These are phyloP conservation scores for Idaea straminata DNA, from an alignment of 2,888 invertebrate species.

Conservation along the genomic window DNA sequence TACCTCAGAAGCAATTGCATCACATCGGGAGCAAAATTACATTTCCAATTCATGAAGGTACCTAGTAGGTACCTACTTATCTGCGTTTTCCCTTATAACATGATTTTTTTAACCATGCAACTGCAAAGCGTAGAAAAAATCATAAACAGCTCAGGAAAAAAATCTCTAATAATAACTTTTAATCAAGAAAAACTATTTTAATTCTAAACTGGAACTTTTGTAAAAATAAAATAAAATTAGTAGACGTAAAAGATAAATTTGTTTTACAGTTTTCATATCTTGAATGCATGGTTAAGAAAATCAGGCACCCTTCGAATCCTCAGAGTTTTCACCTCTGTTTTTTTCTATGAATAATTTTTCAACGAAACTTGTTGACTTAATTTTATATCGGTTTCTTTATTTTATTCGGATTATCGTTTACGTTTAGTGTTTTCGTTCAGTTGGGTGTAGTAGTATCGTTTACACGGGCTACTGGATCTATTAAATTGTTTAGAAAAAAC, in stretches of 20 bases:
- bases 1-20: slow-evolving; percentile 62
- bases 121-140: not conserved
- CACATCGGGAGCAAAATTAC: slow-evolving; percentile 68
- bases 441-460: not conserved
- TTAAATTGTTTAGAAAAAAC: not conserved
- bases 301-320: slow-evolving; percentile 25
- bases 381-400: slow-evolving; percentile 70
- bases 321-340: slow-evolving; percentile 49
- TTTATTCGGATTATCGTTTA: slow-evolving; percentile 34
- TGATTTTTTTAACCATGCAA: not conserved
- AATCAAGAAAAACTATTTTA: not conserved
- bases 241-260: not conserved
- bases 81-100: not conserved
- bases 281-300: not conserved
- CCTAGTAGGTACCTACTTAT: slow-evolving; percentile 38
- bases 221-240: not conserved
- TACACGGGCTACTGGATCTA: not conserved
- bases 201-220: not conserved
- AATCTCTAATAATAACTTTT: not conserved
- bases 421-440: slow-evolving; percentile 12
- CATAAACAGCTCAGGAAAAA: not conserved
- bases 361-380: slow-evolving; percentile 75
- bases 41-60: slow-evolving; percentile 79
- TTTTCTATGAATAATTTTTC: slow-evolving; percentile 77
- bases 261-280: not conserved